Percentiles rank a stretch among this genome's conserved stretches.
phyloP scores from a whole-genome alignment of 2,888 invertebrate species.

The Athalia cordata region DNA sequence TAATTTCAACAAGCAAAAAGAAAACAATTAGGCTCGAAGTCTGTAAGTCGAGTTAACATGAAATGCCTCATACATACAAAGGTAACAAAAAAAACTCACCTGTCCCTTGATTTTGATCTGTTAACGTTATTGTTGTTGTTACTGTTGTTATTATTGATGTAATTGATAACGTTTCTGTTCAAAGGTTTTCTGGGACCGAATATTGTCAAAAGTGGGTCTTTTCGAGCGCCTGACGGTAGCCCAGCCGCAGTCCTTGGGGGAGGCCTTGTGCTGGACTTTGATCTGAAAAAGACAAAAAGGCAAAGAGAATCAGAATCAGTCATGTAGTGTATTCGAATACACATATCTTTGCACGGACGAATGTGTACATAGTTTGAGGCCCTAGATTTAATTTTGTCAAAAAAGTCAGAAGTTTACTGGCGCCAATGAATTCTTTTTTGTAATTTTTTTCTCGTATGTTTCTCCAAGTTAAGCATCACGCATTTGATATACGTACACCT shows the following conservation, averaged over 20 bases:
- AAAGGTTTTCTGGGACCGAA: constrained; percentile 57
- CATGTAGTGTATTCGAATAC: neutral
- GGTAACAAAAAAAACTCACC: constrained; percentile 20
- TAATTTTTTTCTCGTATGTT: constrained; percentile 17
- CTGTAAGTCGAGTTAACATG: neutral
- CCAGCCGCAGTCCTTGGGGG: constrained; percentile 36
- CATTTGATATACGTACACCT: neutral
- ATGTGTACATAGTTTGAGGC: too few relatives aligned
- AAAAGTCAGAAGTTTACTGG: too few relatives aligned
- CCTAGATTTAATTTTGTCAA: too few relatives aligned
- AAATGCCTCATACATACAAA: neutral
- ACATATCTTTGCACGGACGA: neutral
- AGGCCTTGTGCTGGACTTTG: constrained; percentile 36
- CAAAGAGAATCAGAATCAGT: neutral
- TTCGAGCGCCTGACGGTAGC: constrained; percentile 43
- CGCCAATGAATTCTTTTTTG: neutral
- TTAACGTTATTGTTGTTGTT: constrained; percentile 39
- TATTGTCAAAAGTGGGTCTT: constrained; percentile 57
- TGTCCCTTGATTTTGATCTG: constrained; percentile 19
- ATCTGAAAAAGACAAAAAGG: constrained; percentile 6
- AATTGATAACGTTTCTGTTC: constrained; percentile 30
- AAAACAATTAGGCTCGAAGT: neutral
- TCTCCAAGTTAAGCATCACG: neutral
- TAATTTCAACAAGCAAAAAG: neutral
- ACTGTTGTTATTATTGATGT: constrained; percentile 31